A percentile compares a stretch with the other conserved stretches of the same genome.
These are phyloP conservation scores for Rotaria macrura DNA, from an alignment of 2,888 invertebrate genomes.

Conservation along the genomic window DNA sequence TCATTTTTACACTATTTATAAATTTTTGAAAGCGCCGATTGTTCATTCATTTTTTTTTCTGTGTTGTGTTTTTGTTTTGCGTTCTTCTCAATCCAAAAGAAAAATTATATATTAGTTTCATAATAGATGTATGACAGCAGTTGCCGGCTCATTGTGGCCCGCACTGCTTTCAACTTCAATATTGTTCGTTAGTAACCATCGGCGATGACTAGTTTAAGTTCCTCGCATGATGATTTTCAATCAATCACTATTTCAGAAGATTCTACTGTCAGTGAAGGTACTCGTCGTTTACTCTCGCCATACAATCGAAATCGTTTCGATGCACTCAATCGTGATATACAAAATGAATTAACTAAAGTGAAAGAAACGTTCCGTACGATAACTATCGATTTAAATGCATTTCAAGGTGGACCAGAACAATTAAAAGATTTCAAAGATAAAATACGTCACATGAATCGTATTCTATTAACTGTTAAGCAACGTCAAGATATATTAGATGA, in stretches of 20 bases:
- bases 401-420: constrained; percentile 12
- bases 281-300: constrained; percentile 13
- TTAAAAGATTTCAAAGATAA: constrained; percentile 18
- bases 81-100: no score
- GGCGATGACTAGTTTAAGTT: background rate
- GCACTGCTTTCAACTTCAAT: background rate
- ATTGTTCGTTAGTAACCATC: background rate
- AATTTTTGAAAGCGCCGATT: background rate
- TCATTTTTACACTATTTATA: background rate
- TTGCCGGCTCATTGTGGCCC: background rate
- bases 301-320: constrained; percentile 13
- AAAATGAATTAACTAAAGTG: constrained; percentile 6
- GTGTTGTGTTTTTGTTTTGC: background rate
- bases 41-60: background rate
- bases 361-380: constrained; percentile 8
- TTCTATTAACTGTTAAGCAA: constrained; percentile 5
- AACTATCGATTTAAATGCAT: background rate
- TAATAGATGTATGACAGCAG: background rate
- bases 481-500: background rate
- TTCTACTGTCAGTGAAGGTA: constrained; percentile 10
- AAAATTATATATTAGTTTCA: background rate
- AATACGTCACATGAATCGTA: constrained; percentile 13
- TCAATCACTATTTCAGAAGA: background rate
- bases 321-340: constrained; percentile 12
- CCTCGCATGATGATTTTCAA: constrained; percentile 9